These are phyloP conservation scores for Cheirogaleus medius DNA, from an alignment of 2,113 vertebrate genomes.

Conservation along the genomic window DNA sequence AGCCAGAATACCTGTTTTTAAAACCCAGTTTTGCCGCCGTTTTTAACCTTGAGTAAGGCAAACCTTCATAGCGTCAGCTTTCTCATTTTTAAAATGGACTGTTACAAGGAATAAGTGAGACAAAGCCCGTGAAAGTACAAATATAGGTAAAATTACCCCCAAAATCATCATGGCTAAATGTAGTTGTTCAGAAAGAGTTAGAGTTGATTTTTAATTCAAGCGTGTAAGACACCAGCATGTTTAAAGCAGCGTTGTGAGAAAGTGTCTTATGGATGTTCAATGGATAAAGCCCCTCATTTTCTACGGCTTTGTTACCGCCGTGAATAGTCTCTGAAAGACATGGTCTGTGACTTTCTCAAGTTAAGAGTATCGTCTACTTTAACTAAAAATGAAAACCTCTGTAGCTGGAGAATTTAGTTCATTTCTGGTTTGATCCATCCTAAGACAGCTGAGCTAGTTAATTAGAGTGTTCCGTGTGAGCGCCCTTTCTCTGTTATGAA, in stretches of 20 bases:
- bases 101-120: neutral
- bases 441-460: neutral
- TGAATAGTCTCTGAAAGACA: neutral
- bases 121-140: neutral
- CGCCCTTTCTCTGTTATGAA: neutral
- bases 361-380: neutral
- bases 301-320: neutral
- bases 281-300: neutral
- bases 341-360: neutral
- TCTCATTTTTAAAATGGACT: constrained; percentile 44
- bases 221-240: neutral
- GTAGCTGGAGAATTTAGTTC: neutral
- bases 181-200: neutral
- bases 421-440: neutral
- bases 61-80: neutral
- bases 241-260: neutral
- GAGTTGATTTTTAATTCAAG: neutral
- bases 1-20: neutral
- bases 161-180: neutral
- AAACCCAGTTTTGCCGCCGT: neutral
- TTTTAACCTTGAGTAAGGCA: neutral
- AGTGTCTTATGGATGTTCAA: neutral
- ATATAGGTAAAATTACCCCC: neutral
- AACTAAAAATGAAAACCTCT: neutral
- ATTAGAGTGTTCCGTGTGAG: neutral